Percentiles rank a stretch among this genome's conserved stretches.
Conservation (phyloP, 2,113 vertebrate species). For the Podarcis raffonei region DNA sequence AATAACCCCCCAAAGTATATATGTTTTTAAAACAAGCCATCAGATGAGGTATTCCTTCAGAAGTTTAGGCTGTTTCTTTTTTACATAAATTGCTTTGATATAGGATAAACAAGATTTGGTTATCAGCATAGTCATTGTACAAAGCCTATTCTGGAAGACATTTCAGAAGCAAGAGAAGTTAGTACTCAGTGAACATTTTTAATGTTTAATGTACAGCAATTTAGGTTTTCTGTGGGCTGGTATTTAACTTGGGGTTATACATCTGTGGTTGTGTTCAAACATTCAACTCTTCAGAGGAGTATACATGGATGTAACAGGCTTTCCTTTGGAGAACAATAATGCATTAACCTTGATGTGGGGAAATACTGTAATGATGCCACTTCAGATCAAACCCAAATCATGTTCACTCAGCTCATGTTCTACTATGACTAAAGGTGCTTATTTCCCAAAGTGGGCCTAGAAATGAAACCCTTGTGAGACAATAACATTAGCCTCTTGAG, state of each 20-base stretch:
- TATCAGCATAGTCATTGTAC: background rate
- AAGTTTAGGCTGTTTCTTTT: background rate
- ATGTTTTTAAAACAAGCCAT: background rate
- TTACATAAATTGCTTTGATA: background rate
- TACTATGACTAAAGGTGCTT: background rate
- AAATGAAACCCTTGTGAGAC: background rate
- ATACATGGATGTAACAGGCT: background rate
- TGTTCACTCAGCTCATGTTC: background rate
- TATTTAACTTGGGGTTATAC: background rate
- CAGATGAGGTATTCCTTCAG: background rate
- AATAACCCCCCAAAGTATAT: background rate
- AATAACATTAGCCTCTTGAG: background rate
- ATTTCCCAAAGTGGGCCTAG: background rate
- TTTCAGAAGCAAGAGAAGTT: constrained; percentile 6
- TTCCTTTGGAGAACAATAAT: background rate
- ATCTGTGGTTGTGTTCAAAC: background rate
- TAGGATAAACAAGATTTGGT: background rate
- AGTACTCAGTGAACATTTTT: background rate
- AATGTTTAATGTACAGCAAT: too few species aligned
- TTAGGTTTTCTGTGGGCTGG: background rate
- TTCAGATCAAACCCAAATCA: background rate
- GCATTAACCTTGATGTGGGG: background rate
- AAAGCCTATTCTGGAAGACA: background rate
- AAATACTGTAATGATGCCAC: background rate
- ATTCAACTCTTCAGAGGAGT: background rate